phyloP scores from a whole-genome alignment of 1,140 invertebrate genomes.

The Lamellibrachia luymesi region DNA sequence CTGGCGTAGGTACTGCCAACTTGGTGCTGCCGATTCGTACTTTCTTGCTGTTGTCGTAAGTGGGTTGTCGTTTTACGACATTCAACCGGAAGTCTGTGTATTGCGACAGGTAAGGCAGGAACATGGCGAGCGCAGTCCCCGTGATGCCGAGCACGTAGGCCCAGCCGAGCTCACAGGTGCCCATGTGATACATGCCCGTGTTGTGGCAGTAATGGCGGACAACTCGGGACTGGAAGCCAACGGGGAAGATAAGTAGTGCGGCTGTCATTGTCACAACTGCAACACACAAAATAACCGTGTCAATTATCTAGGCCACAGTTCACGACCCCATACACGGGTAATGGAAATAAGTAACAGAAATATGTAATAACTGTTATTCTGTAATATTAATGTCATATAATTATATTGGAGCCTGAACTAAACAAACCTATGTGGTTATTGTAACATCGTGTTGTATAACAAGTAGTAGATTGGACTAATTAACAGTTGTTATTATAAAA shows the following conservation, averaged over 20 bases:
- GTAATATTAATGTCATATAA: neutral
- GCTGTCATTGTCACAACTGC: slow-evolving; percentile 44
- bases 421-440: no score
- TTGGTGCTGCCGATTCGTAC: neutral
- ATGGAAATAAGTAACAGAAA: no score
- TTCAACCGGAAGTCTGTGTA: slow-evolving; percentile 36
- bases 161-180: slow-evolving; percentile 57
- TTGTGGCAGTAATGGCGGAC: slow-evolving; percentile 51
- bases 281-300: slow-evolving; percentile 27
- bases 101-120: slow-evolving; percentile 54
- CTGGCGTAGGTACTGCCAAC: neutral
- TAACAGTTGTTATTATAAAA: neutral
- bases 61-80: neutral
- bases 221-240: slow-evolving; percentile 55
- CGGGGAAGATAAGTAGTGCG: slow-evolving; percentile 54
- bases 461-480: neutral
- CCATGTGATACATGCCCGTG: slow-evolving; percentile 43
- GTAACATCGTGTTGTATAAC: no score
- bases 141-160: slow-evolving; percentile 57
- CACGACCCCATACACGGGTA: neutral
- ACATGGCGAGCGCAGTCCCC: slow-evolving; percentile 53
- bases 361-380: neutral
- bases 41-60: neutral
- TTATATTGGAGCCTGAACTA: no score
- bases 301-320: neutral